A percentile compares a stretch with the other conserved stretches of the same genome.
Evolutionary conservation across 1,140 invertebrate species (phyloP).

Genomic region (Hestina assimilis): DNA sequence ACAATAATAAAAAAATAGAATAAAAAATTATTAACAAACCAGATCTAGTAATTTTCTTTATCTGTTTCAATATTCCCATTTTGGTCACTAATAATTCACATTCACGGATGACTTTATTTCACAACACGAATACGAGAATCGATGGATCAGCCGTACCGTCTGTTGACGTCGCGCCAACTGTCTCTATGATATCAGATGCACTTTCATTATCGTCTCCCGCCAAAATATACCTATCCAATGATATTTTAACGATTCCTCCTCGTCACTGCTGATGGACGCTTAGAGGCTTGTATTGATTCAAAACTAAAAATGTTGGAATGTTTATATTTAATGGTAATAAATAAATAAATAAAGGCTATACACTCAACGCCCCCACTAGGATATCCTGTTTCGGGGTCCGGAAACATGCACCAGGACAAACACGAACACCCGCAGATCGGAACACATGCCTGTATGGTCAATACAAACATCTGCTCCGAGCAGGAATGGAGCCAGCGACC

Average conservation of each 20-base stretch:
- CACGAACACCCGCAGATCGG: no score
- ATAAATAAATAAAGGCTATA: no score
- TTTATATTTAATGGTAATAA: no score
- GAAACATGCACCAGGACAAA: no score
- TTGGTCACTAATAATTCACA: conserved; percentile 17
- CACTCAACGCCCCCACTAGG: no score
- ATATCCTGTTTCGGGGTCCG: no score
- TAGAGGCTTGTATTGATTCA: no score
- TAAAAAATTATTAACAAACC: conserved; percentile 20
- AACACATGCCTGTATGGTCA: no score
- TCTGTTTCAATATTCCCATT: conserved; percentile 58
- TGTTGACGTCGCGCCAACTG: conserved; percentile 29
- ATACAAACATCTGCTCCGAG: no score
- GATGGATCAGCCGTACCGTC: conserved; percentile 19
- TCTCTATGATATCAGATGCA: conserved; percentile 20
- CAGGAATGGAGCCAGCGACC: no score
- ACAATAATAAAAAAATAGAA: neutral
- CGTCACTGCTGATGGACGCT: neutral
- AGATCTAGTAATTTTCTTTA: conserved; percentile 48
- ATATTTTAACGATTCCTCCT: neutral
- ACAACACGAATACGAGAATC: conserved; percentile 9
- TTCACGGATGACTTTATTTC: conserved; percentile 16
- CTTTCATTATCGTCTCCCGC: conserved; percentile 44
- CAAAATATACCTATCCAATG: conserved; percentile 14
- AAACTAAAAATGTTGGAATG: no score